A percentile compares a stretch with the other conserved stretches of the same genome.
These are phyloP conservation scores for Thunnus maccoyii DNA, from an alignment of 2,113 vertebrate genomes.

Conservation along the genomic window DNA sequence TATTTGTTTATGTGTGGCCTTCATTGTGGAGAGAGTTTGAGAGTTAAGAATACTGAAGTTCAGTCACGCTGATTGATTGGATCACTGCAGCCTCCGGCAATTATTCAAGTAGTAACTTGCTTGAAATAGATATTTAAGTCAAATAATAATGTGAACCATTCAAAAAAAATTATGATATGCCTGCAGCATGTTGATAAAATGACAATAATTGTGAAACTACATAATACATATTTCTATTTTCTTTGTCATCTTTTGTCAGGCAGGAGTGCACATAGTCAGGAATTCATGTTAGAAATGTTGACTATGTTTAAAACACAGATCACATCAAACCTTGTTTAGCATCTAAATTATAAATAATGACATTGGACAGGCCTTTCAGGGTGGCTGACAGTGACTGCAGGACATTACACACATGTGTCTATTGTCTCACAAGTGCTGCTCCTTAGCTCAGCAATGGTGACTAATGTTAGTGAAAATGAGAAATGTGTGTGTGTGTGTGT, in stretches of 20 bases:
- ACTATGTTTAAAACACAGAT: conserved; percentile 48
- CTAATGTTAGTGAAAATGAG: conserved; percentile 86
- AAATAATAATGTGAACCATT: conserved; percentile 53
- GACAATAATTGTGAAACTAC: conserved; percentile 40
- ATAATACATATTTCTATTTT: conserved; percentile 46
- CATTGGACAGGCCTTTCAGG: conserved; percentile 38
- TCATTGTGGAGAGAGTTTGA: conserved; percentile 18
- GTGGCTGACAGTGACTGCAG: conserved; percentile 44
- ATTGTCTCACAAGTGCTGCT: conserved; percentile 73
- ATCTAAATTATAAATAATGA: conserved; percentile 55
- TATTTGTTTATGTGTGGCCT: conserved; percentile 57
- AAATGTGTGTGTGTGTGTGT: conserved; percentile 69
- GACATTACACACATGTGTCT: conserved; percentile 61
- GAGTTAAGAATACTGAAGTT: conserved; percentile 58
- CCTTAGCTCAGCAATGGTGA: conserved; percentile 68
- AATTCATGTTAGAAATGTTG: conserved; percentile 9
- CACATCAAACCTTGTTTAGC: conserved; percentile 50
- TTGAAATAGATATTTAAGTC: conserved; percentile 59
- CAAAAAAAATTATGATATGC: conserved; percentile 34
- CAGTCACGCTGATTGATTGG: conserved; percentile 58
- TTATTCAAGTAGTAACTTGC: conserved; percentile 46
- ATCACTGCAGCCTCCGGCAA: conserved; percentile 62
- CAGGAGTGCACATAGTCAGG: conserved; percentile 23
- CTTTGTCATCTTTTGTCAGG: conserved; percentile 28
- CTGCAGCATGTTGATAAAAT: conserved; percentile 59